Evolutionary conservation across 2,888 invertebrate genomes (phyloP).

Genomic region (Creontiades dilutus): DNA sequence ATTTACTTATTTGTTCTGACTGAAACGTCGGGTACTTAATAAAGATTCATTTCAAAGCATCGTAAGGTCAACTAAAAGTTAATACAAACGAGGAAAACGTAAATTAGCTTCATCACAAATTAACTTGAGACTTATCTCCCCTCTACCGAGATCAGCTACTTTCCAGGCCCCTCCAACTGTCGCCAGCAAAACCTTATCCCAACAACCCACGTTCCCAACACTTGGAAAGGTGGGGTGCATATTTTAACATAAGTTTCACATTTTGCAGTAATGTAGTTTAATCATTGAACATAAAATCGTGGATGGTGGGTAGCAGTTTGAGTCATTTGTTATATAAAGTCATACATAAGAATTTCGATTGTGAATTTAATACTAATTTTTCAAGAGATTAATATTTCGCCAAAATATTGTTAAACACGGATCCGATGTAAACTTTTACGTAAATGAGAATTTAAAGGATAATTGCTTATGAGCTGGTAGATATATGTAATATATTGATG

Average conservation of each 20-base stretch:
- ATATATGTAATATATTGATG: too few relatives aligned
- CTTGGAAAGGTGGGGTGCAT: conserved; percentile 49
- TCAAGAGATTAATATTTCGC: not conserved
- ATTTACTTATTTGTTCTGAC: too few relatives aligned
- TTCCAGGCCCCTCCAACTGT: conserved; percentile 24
- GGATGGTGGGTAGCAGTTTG: not conserved
- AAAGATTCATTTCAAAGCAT: too few relatives aligned
- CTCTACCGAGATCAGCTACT: conserved; percentile 18
- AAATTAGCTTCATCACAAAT: conserved; percentile 57
- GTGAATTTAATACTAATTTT: not conserved
- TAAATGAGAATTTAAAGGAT: too few relatives aligned
- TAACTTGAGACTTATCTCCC: conserved; percentile 53
- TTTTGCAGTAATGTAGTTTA: conserved; percentile 34
- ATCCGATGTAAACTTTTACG: too few relatives aligned
- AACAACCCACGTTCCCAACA: conserved; percentile 50
- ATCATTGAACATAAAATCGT: conserved; percentile 10
- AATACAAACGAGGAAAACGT: conserved; percentile 11
- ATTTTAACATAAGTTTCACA: conserved; percentile 60
- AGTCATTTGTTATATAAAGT: not conserved
- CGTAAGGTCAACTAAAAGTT: not conserved
- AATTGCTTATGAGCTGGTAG: too few relatives aligned
- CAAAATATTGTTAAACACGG: not conserved
- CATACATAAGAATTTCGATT: not conserved
- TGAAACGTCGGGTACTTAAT: too few relatives aligned
- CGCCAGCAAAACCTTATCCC: conserved; percentile 34